Evolutionary conservation across 2,797 vertebrate genomes (phyloP).

Genomic region (Chaetophractus vellerosus): DNA sequence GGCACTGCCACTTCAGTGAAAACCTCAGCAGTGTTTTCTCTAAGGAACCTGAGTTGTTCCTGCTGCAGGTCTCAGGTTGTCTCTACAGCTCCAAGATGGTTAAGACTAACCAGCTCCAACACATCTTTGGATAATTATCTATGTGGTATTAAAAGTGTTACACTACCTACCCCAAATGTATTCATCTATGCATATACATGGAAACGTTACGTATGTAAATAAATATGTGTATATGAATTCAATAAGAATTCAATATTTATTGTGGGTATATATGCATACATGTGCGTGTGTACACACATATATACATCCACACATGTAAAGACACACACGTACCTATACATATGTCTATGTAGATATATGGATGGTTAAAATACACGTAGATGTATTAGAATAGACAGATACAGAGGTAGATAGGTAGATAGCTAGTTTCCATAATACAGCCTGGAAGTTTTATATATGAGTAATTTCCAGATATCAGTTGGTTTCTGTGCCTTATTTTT

Average conservation of each 20-base stretch:
- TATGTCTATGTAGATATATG: too few relatives aligned
- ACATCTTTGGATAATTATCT: background rate
- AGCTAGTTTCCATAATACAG: background rate
- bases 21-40: background rate
- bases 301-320: accelerated
- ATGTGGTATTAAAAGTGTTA: background rate
- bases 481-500: background rate
- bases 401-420: background rate
- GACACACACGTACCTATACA: background rate
- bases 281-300: accelerated
- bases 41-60: background rate
- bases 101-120: background rate
- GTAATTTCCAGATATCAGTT: background rate
- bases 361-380: background rate
- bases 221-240: background rate
- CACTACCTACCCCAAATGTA: accelerated
- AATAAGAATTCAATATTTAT: background rate
- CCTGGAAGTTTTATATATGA: background rate
- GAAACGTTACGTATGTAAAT: too few relatives aligned
- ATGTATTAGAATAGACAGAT: too few relatives aligned
- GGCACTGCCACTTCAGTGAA: background rate
- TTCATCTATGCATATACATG: accelerated
- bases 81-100: background rate
- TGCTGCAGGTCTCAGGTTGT: background rate
- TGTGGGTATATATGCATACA: too few relatives aligned